Percentiles rank a stretch among this genome's conserved stretches.
Conservation (phyloP, 2,888 invertebrate genomes). For the Taenaris catops region DNA sequence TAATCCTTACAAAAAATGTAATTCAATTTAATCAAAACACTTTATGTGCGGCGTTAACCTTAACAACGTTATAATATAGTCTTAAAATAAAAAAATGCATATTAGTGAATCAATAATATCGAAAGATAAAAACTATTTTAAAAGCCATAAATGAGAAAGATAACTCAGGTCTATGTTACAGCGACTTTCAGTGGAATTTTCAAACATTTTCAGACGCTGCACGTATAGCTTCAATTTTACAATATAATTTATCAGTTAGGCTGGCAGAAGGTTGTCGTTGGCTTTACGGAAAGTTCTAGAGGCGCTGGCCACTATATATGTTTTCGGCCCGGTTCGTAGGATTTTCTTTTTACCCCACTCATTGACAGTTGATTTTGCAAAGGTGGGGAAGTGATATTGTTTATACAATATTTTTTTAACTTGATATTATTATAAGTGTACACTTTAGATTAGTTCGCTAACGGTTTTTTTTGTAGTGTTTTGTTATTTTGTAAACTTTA, state of each 20-base stretch:
- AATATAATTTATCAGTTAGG: conserved; percentile 36
- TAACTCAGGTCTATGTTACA: too few relatives aligned
- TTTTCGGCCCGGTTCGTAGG: conserved; percentile 75
- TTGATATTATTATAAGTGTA: conserved; percentile 67
- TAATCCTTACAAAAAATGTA: too few relatives aligned
- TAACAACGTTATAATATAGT: too few relatives aligned
- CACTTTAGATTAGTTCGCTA: conserved; percentile 63
- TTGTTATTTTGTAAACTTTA: conserved; percentile 74
- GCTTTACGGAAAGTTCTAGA: conserved; percentile 45
- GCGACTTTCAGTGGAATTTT: too few relatives aligned
- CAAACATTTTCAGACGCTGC: too few relatives aligned
- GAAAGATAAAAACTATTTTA: too few relatives aligned
- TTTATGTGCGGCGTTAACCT: too few relatives aligned
- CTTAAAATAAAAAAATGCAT: too few relatives aligned
- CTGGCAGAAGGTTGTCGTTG: conserved; percentile 40
- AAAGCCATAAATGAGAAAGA: too few relatives aligned
- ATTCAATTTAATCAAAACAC: too few relatives aligned
- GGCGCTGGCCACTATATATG: conserved; percentile 75
- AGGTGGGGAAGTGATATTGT: conserved; percentile 55
- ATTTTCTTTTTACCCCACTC: conserved; percentile 51
- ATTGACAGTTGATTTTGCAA: conserved; percentile 30
- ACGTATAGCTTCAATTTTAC: too few relatives aligned
- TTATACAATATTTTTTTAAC: conserved; percentile 54
- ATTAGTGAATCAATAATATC: too few relatives aligned
- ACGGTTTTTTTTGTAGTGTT: conserved; percentile 60